Evolutionary conservation across 2,797 vertebrate species (phyloP), one percentile per base, ranked within the genome.

Genomic region (Pangasius larnaudii): DNA sequence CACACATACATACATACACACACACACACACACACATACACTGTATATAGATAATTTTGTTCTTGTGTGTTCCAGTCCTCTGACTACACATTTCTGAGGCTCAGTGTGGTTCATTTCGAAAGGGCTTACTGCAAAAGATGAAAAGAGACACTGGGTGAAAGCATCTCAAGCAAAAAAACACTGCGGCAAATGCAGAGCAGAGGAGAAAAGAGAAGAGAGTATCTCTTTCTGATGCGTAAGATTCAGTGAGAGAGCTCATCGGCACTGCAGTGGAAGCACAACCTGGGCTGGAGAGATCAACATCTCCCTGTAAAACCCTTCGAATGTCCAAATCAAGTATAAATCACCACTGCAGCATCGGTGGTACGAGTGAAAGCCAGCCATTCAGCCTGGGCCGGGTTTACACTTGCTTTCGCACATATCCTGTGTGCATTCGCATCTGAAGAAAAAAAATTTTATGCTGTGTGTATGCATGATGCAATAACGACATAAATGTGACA

Each of bases 141-240:
- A 95, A 94, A 94, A 92, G 90, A 88, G 79, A 91, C 91, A 90
- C 90, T 67, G 89, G 91, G 92, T 84, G 90, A 89, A 92, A 90
- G 89, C 90, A 92, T 86, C 91, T 93, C 92, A 93, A 88, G 85
- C 71, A 86, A 86, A 71, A 42, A 78, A 88, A 88, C 87, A 89
- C 85, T 89, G 87, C 85, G 53, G 86, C 90, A 88, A 39, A 86
- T 90, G 89, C 86, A 91, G 90, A 86, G 80, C 87, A 90, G 89
- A 91, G 89, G 72, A 91, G 91, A 30, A 85, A 71, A 89, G 88
- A 93, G 85, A 91, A 89, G 80, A 91, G 88, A 75, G 19, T 56
- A 87, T 91, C 91, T 69, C 89, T 89, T 94, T 81, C 95, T 95
- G 92, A 95, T 93, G 92, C 94, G 71, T 77, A 89, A 90, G 90